Percentiles rank a stretch among this genome's conserved stretches.
Evolutionary conservation across 2,797 vertebrate genomes (phyloP).

Genomic region (Enteromius paludinosus): DNA sequence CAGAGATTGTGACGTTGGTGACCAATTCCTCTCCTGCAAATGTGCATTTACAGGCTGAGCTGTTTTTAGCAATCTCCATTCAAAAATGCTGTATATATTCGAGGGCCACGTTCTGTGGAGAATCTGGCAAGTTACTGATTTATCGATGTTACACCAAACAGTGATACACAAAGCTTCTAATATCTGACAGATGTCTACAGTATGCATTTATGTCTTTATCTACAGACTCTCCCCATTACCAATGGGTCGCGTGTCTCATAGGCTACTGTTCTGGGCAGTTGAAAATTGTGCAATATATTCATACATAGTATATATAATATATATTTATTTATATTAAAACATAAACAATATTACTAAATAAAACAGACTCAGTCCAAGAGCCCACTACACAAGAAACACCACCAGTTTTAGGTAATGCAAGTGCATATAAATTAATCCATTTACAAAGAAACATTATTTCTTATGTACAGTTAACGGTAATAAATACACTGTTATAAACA

Average conservation of each 20-base stretch:
- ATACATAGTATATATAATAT: conserved; percentile 63
- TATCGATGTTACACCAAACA: conserved; percentile 59
- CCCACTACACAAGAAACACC: conserved; percentile 92
- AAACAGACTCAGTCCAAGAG: conserved; percentile 92
- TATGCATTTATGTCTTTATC: conserved; percentile 59
- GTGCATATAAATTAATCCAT: conserved; percentile 99
- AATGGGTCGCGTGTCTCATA: conserved; percentile 76
- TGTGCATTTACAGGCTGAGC: conserved; percentile 59
- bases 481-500: conserved; percentile 99
- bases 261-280: conserved; percentile 86
- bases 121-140: conserved; percentile 48
- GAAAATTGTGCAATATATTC: conserved; percentile 77
- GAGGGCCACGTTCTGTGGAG: conserved; percentile 57
- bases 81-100: conserved; percentile 63
- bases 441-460: conserved; percentile 96
- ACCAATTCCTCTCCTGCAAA: conserved; percentile 72
- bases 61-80: conserved; percentile 73
- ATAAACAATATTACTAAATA: conserved; percentile 78
- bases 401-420: conserved; percentile 93
- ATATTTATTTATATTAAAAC: conserved; percentile 74
- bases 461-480: conserved; percentile 96
- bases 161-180: conserved; percentile 71
- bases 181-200: conserved; percentile 61
- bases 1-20: conserved; percentile 78
- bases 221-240: conserved; percentile 60